Percentiles rank a stretch among this genome's conserved stretches.
Evolutionary conservation across 1,140 invertebrate genomes (phyloP).

Genomic region (Ooceraea biroi): DNA sequence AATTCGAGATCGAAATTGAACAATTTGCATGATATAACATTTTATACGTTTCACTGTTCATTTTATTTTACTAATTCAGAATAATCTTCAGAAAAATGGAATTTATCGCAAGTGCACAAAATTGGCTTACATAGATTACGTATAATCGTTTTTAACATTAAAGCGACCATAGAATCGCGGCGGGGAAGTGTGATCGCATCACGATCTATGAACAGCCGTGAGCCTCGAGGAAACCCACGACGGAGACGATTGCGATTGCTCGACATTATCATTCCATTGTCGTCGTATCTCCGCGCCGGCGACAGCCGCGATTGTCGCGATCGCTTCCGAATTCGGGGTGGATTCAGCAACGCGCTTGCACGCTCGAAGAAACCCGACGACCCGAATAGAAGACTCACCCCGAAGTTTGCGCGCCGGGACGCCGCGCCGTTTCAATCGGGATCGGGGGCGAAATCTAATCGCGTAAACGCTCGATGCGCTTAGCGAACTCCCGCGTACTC

Average conservation of each 20-base stretch:
- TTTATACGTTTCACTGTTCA: background rate
- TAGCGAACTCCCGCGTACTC: slow-evolving; percentile 60
- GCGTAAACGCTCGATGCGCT: slow-evolving; percentile 64
- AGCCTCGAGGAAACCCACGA: slow-evolving; percentile 17
- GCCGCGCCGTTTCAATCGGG: slow-evolving; percentile 58
- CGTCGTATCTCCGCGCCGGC: slow-evolving; percentile 18
- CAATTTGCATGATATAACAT: background rate
- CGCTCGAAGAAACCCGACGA: slow-evolving; percentile 54
- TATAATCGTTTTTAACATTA: background rate
- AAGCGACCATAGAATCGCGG: background rate
- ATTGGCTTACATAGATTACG: background rate
- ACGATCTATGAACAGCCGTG: slow-evolving; percentile 27
- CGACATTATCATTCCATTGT: slow-evolving; percentile 50
- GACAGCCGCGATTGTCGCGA: slow-evolving; percentile 45
- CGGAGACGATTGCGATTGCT: slow-evolving; percentile 28
- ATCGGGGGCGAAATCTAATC: slow-evolving; percentile 64
- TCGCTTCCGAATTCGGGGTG: slow-evolving; percentile 36
- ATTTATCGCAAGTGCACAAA: background rate
- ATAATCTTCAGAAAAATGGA: background rate
- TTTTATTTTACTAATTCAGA: background rate
- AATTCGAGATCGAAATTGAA: background rate
- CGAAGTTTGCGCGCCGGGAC: slow-evolving; percentile 26
- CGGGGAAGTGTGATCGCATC: slow-evolving; percentile 15
- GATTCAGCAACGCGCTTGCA: slow-evolving; percentile 32
- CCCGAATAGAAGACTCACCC: slow-evolving; percentile 34